Evolutionary conservation across 2,113 vertebrate genomes (phyloP).

Genomic region (Brachirus orientalis): DNA sequence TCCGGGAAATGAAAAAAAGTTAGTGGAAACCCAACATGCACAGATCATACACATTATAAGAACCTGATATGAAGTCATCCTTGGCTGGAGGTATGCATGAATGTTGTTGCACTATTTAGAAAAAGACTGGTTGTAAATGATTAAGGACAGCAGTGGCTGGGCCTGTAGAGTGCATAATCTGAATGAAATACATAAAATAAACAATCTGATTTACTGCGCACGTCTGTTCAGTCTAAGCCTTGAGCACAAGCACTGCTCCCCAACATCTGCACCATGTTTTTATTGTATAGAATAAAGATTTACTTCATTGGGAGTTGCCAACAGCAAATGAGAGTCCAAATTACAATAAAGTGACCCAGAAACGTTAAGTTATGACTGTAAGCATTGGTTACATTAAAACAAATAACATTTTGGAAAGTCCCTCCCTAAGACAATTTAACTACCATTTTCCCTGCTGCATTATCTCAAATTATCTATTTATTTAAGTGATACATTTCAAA

Average conservation of each 20-base stretch:
- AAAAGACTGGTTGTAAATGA: slow-evolving; percentile 2
- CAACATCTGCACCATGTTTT: slow-evolving; percentile 15
- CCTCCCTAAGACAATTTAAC: background rate
- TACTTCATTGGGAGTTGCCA: slow-evolving; percentile 18
- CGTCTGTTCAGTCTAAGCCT: slow-evolving; percentile 14
- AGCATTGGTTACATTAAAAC: slow-evolving; percentile 30
- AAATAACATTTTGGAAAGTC: slow-evolving; percentile 6
- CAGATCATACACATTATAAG: slow-evolving; percentile 41
- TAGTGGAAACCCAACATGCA: slow-evolving; percentile 25
- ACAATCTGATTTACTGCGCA: background rate
- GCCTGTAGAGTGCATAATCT: background rate
- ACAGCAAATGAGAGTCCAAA: slow-evolving; percentile 17
- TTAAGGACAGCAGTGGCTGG: slow-evolving; percentile 8
- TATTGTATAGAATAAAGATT: slow-evolving; percentile 8
- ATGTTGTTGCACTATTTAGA: slow-evolving; percentile 5
- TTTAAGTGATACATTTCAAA: slow-evolving; percentile 22
- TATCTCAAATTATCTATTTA: too few relatives aligned
- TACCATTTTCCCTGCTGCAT: background rate
- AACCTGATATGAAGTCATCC: slow-evolving; percentile 34
- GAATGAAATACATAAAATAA: background rate
- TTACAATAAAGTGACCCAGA: slow-evolving; percentile 33
- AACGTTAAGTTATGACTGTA: slow-evolving; percentile 24
- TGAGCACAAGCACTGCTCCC: background rate
- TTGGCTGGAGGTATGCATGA: slow-evolving; percentile 30
- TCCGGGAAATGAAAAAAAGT: slow-evolving; percentile 15